Evolutionary conservation across 2,888 invertebrate species (phyloP), one percentile per base, ranked within the genome.

Genomic region (Trissolcus brochymenae): DNA sequence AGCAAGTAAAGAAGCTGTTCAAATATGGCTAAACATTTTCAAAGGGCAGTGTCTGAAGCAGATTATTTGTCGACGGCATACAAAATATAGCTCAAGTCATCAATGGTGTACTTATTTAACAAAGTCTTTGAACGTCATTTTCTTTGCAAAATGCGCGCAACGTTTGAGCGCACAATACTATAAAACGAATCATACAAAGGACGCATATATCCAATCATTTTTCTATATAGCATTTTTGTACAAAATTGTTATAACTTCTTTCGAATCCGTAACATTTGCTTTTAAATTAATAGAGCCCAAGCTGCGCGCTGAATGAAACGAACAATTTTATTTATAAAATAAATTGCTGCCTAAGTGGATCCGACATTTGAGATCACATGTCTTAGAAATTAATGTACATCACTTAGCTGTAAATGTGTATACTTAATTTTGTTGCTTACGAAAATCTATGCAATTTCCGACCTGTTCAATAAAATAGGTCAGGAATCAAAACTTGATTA

Each of bases 301-400:
- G 25, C 25, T 25, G 25, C 2, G 25, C 25, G 25, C 4, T 25
- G 25, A 25, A 4, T 4, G 25, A 11, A 11, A 35, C 35, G 35
- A 35, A 35, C 35, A 35, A 35, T 11, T 35, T 35, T 35, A 35
- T 35, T 35, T 35, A 11, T 11, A 35, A 62, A 51, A 43, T 57
- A 57, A 72, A 59, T 64, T 65, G 65, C 55, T 65, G 50, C 54
- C 50, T 46, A 19, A 50, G 29, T 65, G 64, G 70, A 70, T 77
- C 77, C 70, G 43, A 64, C 77, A 35, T 67, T 79, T 84, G 84
- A 84, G 84, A 84, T 84, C 84, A 82, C 82, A 65, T 79, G 68
- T 75, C 59, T 80, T 78, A 76, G 62, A 65, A 57, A 61, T 54
- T 21, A 65, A 72, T 59, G 56, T 64, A 62, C 60, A 65, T 54